Evolutionary conservation across 2,888 invertebrate species (phyloP).

Genomic region (Temnothorax rugatulus): DNA sequence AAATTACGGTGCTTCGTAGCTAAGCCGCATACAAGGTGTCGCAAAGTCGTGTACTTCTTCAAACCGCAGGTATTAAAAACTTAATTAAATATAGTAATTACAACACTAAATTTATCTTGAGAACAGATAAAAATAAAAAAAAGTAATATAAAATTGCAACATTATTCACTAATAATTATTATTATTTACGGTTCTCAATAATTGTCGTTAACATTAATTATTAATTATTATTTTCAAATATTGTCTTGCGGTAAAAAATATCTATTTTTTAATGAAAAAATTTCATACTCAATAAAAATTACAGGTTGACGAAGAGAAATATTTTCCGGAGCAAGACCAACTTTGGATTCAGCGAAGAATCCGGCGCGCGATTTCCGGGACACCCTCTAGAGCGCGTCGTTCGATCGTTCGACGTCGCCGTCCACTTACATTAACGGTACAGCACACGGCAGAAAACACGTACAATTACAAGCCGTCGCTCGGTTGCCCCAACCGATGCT

Average conservation of each 20-base stretch:
- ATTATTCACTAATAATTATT: background rate
- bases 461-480: conserved; percentile 71
- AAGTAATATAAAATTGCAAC: background rate
- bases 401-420: conserved; percentile 55
- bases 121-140: background rate
- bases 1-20: conserved; percentile 63
- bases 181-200: background rate
- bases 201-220: background rate
- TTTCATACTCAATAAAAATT: background rate
- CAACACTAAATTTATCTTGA: background rate
- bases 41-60: background rate
- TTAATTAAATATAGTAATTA: background rate
- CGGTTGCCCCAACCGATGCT: conserved; percentile 70
- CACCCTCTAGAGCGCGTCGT: conserved; percentile 56
- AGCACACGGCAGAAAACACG: conserved; percentile 62
- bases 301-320: background rate
- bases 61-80: background rate
- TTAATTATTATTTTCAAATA: background rate
- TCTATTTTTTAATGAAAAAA: background rate
- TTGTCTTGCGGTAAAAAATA: no score
- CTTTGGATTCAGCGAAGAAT: background rate
- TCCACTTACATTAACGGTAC: conserved; percentile 77
- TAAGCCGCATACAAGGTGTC: conserved; percentile 34
- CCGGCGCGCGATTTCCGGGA: background rate
- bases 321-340: background rate